Conservation (phyloP, 2,797 vertebrate genomes). For the Onychomys leucogaster region DNA sequence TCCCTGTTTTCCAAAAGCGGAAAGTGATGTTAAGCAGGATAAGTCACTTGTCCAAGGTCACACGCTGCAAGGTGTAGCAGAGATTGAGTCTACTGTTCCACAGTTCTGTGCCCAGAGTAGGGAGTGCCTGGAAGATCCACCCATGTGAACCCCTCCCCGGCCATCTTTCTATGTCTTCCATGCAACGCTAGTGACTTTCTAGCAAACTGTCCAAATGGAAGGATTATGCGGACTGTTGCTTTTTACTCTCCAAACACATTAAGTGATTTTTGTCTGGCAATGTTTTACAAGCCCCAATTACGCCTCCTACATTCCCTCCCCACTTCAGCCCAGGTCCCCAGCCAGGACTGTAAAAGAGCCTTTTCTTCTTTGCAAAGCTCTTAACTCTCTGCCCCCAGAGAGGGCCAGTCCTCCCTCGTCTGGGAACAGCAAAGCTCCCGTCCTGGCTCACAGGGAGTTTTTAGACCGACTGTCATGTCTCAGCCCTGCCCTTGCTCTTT, state of each 20-base stretch:
- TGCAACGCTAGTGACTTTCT: not conserved
- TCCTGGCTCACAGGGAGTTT: slow-evolving; percentile 72
- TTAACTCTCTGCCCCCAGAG: slow-evolving; percentile 70
- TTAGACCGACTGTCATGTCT: slow-evolving; percentile 76
- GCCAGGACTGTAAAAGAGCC: slow-evolving; percentile 77
- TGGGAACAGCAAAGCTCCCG: slow-evolving; percentile 77
- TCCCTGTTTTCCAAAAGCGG: not conserved
- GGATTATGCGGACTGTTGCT: slow-evolving; percentile 76
- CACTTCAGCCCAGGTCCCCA: slow-evolving; percentile 54
- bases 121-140: not conserved
- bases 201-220: slow-evolving; percentile 61
- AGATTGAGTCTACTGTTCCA: not conserved
- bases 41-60: not conserved
- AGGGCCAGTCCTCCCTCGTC: slow-evolving; percentile 60
- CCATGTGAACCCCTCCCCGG: not conserved
- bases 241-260: slow-evolving; percentile 78
- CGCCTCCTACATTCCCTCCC: slow-evolving; percentile 73
- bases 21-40: not conserved
- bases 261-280: slow-evolving; percentile 81
- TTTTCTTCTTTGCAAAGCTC: slow-evolving; percentile 78
- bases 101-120: accelerated
- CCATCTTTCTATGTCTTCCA: not conserved
- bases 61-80: accelerated
- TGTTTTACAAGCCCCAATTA: slow-evolving; percentile 82
- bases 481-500: slow-evolving; percentile 61